These are phyloP conservation scores for Aporophyla lueneburgensis DNA, from an alignment of 2,888 invertebrate species.

Conservation along the genomic window DNA sequence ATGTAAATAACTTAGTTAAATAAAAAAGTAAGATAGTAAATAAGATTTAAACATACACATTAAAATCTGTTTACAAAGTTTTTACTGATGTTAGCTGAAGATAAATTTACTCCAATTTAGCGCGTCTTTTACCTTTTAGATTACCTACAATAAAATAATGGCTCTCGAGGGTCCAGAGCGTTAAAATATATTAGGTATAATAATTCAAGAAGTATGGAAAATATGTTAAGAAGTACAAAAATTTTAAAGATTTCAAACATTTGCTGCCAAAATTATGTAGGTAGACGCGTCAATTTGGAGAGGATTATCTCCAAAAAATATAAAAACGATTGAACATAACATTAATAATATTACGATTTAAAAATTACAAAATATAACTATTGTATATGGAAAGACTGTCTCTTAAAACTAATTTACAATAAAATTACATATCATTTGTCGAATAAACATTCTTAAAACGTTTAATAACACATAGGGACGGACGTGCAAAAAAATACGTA, in stretches of 20 bases:
- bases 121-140: not conserved
- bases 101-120: not conserved
- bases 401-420: slow-evolving; percentile 58
- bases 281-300: not conserved
- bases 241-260: slow-evolving; percentile 7
- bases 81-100: slow-evolving; percentile 44
- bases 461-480: slow-evolving; percentile 65
- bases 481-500: slow-evolving; percentile 62
- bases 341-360: slow-evolving; percentile 42
- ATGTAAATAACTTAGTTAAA: slow-evolving; percentile 53
- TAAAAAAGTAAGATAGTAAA: slow-evolving; percentile 30
- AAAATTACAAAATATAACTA: slow-evolving; percentile 59
- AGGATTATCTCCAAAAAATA: not conserved
- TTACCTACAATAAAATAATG: not conserved
- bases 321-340: slow-evolving; percentile 38
- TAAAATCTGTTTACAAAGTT: slow-evolving; percentile 38
- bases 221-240: not conserved
- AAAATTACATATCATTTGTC: slow-evolving; percentile 46
- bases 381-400: slow-evolving; percentile 68
- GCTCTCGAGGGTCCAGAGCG: not conserved
- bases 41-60: slow-evolving; percentile 30
- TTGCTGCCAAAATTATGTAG: not conserved
- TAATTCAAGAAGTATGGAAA: not conserved
- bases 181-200: not conserved
- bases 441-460: slow-evolving; percentile 58